phyloP scores from a whole-genome alignment of 2,113 vertebrate species.

The Salvelinus sp. region DNA sequence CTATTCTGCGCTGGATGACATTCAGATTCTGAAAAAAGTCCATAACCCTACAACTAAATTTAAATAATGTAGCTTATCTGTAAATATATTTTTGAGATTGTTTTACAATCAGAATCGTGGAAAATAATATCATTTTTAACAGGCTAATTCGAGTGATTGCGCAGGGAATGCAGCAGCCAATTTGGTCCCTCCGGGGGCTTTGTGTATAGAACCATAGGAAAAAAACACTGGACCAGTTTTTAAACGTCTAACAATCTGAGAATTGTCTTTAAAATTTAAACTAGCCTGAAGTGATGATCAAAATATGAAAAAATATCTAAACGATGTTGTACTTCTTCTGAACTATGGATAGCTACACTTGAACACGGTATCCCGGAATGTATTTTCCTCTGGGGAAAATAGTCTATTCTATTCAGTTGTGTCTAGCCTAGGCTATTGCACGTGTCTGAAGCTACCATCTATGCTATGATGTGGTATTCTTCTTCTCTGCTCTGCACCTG shows the following conservation, averaged over 20 bases:
- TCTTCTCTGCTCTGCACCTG: neutral
- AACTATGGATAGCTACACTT: too few relatives aligned
- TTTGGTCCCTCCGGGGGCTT: neutral
- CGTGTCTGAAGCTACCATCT: too few relatives aligned
- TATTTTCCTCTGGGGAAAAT: too few relatives aligned
- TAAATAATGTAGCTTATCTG: neutral
- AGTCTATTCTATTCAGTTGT: too few relatives aligned
- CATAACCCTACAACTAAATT: neutral
- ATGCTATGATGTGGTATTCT: neutral
- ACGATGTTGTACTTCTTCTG: too few relatives aligned
- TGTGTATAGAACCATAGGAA: neutral
- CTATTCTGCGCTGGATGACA: neutral
- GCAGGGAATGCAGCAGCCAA: conserved; percentile 34
- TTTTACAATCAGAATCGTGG: neutral
- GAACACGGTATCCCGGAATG: too few relatives aligned
- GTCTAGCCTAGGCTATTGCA: too few relatives aligned
- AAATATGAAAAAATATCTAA: too few relatives aligned
- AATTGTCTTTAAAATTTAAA: neutral
- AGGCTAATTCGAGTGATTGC: conserved; percentile 8
- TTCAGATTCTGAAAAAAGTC: neutral
- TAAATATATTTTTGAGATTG: neutral
- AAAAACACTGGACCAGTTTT: neutral
- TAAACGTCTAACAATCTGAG: neutral
- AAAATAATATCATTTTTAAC: neutral
- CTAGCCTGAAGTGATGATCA: too few relatives aligned